Evolutionary conservation across 1,140 invertebrate genomes (phyloP), one percentile per base, ranked within the genome.

Genomic region (Rhizoglyphus robini): DNA sequence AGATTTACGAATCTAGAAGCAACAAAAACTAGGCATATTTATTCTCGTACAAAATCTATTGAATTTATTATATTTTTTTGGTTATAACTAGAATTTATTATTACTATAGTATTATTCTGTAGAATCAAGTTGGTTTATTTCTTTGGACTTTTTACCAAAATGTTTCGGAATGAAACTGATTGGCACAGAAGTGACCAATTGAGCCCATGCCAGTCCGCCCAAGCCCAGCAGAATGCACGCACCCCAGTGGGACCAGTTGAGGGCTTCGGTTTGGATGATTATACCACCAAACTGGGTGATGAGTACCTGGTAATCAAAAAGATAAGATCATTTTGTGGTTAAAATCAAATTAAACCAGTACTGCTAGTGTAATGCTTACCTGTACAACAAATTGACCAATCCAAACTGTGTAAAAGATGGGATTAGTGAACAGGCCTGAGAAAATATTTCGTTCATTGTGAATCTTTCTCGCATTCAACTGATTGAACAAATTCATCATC

Each of bases 401-500:
- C 65, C 98, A 97, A 78, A 99, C 99, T 64, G 84, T 84, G 78
- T 96, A 94, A 80, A 97, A 99, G 74, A 99, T 96, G 38, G 92
- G 92, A 82, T 99, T 99, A 68, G 90, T 90, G 76, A 96, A 91
- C 69, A 99, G 85, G 72, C 92, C 92, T 77, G 90, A 82, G 79
- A 98, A 93, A 71, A 99, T 88, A 79, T 99, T 98, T 72, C 96
- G 82, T 80, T 99, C 93, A 66, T 95, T 95, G 80, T 99, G 95
- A 74, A 99, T 98, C 84, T 99, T 99, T 71, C 96, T 83, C 48
- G 95, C 91, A 80, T 99, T 99, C 74, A 99, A 93, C 82, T 99
- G 96, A 83, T 99, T 99, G 81, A 97, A 99, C 36, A 99, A 81
- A 27, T 96, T 99, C 96, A 99, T 99, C 90, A 99, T 93, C 60